phyloP scores from a whole-genome alignment of 2,113 vertebrate species.

The Aleadryas rufinucha region DNA sequence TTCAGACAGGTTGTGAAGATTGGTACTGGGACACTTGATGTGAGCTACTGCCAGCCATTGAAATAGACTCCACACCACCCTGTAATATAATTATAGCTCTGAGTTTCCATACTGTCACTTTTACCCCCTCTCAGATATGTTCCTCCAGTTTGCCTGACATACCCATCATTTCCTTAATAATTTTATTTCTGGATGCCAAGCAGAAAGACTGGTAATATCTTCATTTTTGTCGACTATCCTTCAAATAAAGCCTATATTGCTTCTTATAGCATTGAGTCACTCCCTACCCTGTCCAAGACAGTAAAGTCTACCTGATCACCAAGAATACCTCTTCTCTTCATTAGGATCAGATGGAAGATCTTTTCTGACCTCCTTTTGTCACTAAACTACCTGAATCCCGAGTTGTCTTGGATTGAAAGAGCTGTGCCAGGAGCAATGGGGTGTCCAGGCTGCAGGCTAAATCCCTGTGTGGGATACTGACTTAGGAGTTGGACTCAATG shows the following conservation, averaged over 20 bases:
- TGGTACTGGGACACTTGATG: neutral
- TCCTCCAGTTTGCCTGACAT: neutral
- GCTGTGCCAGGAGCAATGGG: too few species aligned
- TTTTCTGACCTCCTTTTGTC: neutral
- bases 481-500: neutral
- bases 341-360: neutral
- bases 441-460: neutral
- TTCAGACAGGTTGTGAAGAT: neutral
- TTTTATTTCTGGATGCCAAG: neutral
- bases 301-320: neutral
- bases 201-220: neutral
- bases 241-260: neutral
- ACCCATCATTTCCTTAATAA: neutral
- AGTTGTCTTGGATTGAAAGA: neutral
- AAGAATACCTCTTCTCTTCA: neutral
- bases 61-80: fast-evolving
- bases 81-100: neutral
- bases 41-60: neutral
- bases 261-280: neutral
- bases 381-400: neutral
- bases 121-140: neutral
- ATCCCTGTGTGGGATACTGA: neutral
- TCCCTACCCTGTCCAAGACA: neutral
- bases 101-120: neutral
- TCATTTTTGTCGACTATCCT: fast-evolving